Evolutionary conservation across 2,113 vertebrate species (phyloP), one percentile per base, ranked within the genome.

Genomic region (Megaleporinus macrocephalus): DNA sequence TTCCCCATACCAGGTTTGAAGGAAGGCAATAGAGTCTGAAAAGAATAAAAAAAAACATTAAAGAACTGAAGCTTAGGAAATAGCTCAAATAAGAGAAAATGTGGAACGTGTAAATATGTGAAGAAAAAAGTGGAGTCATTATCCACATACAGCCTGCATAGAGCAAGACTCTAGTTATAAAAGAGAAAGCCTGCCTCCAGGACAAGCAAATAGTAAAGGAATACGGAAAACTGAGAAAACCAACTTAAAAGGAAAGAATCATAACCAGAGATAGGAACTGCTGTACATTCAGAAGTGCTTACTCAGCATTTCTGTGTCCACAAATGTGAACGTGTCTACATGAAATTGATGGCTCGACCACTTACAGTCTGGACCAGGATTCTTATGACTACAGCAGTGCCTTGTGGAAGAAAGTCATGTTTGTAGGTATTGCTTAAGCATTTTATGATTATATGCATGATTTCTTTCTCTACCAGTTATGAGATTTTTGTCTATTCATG

Each of bases 41-140:
- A 44, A 9, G 10, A 11, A 9, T 9, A 10, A 44, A 1, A 44
- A 44, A 9, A 44, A 44, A 4, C 41, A 4, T 44, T 11, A 9
- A 44, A 44, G 41, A 44, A 44, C 41, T 44, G 41, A 44, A 44
- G 41, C 29, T 18, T 41, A 24, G 22, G 1, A 36, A 66, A 53
- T 49, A 47, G 81, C 73, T 82, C 85, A 85, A 90, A 89, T 88
- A 90, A 86, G 90, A 88, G 86, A 85, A 15, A 18, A 51, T 16
- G 9, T 16, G 1, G 2, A 16, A 18, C 16, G 49, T 16, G 16
- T 18, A 10, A 44, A 44, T 11, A 44, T 44, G 41, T 44, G 41
- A 44, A 44, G 84, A 74, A 77, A 82, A 15, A 26, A n/a, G 29
- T 47, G 41, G 24, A 51, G 16, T 26, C 27, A 55, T 49, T 41